phyloP scores from a whole-genome alignment of 1,140 invertebrate genomes.

The Pachyrhynchus sulphureomaculatus region DNA sequence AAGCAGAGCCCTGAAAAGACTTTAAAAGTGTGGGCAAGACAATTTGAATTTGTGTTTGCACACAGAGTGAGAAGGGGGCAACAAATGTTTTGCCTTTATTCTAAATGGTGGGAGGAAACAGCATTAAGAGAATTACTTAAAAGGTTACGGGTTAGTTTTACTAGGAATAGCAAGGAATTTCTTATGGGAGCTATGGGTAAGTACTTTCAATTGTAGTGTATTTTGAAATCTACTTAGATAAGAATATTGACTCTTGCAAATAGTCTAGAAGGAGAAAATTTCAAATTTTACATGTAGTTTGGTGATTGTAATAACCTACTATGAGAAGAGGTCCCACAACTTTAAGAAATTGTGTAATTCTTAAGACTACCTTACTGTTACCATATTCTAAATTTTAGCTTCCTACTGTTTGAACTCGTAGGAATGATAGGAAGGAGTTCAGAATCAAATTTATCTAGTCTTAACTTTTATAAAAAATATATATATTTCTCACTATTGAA shows the following conservation, averaged over 20 bases:
- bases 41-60: constrained; percentile 65
- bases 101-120: constrained; percentile 62
- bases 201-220: neutral
- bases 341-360: too few species aligned
- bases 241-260: neutral
- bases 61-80: constrained; percentile 61
- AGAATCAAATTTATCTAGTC: too few species aligned
- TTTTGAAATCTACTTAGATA: neutral
- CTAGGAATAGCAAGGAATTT: constrained; percentile 51
- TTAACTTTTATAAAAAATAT: too few species aligned
- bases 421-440: too few species aligned
- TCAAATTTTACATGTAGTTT: too few species aligned
- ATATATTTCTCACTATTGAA: too few species aligned
- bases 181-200: constrained; percentile 51
- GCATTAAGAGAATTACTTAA: constrained; percentile 58
- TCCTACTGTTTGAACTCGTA: too few species aligned
- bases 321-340: too few species aligned
- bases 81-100: constrained; percentile 64
- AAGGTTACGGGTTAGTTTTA: constrained; percentile 53
- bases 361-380: too few species aligned
- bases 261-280: too few species aligned
- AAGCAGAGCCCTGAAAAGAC: constrained; percentile 24
- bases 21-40: constrained; percentile 57
- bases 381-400: too few species aligned
- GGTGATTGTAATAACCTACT: too few species aligned